Evolutionary conservation across 2,888 invertebrate genomes (phyloP).

Genomic region (Atethmia centrago): DNA sequence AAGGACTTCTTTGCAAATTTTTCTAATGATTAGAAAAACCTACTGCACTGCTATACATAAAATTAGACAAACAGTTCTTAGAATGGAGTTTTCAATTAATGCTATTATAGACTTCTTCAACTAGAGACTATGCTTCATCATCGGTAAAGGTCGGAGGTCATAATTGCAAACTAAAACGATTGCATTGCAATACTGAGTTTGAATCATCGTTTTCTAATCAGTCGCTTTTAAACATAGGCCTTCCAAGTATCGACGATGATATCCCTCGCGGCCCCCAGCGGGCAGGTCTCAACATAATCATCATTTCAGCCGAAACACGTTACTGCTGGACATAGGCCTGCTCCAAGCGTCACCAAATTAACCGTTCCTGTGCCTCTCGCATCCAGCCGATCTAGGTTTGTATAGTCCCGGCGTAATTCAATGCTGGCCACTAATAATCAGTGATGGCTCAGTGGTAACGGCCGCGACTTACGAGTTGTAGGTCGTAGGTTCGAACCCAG

Average conservation of each 20-base stretch:
- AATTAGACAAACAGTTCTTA: neutral
- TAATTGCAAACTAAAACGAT: neutral
- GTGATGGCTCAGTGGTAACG: too few species aligned
- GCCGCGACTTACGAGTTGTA: too few species aligned
- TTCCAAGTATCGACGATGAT: too few species aligned
- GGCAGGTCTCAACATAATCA: too few species aligned
- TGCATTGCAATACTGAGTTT: too few species aligned
- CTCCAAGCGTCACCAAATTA: neutral
- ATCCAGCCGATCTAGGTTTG: neutral
- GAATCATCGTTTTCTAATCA: too few species aligned
- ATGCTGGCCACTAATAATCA: neutral
- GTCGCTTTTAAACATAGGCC: too few species aligned
- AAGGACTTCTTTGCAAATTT: neutral
- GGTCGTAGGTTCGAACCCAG: too few species aligned
- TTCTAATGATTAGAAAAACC: neutral
- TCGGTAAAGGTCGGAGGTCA: neutral
- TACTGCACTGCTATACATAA: neutral
- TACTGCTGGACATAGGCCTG: too few species aligned
- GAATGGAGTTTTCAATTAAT: neutral
- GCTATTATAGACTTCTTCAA: neutral
- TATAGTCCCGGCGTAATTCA: neutral
- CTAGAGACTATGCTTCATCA: neutral
- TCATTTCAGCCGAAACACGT: too few species aligned
- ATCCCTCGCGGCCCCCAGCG: too few species aligned
- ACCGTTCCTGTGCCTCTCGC: neutral